Conservation (phyloP, 2,888 invertebrate genomes). For the Parnassius apollo region DNA sequence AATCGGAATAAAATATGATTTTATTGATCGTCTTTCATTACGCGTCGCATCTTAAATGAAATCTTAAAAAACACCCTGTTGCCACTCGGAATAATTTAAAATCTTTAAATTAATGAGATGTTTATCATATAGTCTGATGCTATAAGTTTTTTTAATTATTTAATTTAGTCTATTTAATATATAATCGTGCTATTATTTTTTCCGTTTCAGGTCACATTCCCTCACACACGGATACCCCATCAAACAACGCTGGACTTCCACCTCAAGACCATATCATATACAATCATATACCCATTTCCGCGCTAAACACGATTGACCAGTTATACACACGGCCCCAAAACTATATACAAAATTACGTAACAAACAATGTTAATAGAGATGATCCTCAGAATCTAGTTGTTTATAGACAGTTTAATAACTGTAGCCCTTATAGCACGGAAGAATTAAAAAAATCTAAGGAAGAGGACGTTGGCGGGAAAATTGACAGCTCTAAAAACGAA, state of each 20-base stretch:
- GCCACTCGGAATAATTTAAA: too few relatives aligned
- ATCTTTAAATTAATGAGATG: too few relatives aligned
- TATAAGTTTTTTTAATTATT: background rate
- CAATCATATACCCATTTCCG: slow-evolving; percentile 45
- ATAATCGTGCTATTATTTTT: slow-evolving; percentile 6
- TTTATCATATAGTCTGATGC: background rate
- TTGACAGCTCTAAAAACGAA: slow-evolving; percentile 44
- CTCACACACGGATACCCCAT: slow-evolving; percentile 41
- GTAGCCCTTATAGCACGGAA: slow-evolving; percentile 50
- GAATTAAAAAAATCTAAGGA: slow-evolving; percentile 57
- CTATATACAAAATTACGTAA: slow-evolving; percentile 54
- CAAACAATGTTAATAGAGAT: slow-evolving; percentile 44
- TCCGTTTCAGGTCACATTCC: slow-evolving; percentile 58
- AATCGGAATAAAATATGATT: too few relatives aligned
- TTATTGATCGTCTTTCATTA: too few relatives aligned
- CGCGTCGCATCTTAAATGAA: too few relatives aligned
- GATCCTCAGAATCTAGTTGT: slow-evolving; percentile 71
- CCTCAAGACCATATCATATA: slow-evolving; percentile 57
- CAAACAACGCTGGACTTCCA: slow-evolving; percentile 38
- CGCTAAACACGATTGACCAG: slow-evolving; percentile 46
- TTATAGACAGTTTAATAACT: slow-evolving; percentile 60
- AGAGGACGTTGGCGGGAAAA: slow-evolving; percentile 41
- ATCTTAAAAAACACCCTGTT: too few relatives aligned
- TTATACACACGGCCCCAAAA: slow-evolving; percentile 56
- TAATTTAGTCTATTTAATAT: background rate